Base-by-base conservation (phyloP, 1,140 invertebrate genomes). In the Drosophila punjabiensis region DNA sequence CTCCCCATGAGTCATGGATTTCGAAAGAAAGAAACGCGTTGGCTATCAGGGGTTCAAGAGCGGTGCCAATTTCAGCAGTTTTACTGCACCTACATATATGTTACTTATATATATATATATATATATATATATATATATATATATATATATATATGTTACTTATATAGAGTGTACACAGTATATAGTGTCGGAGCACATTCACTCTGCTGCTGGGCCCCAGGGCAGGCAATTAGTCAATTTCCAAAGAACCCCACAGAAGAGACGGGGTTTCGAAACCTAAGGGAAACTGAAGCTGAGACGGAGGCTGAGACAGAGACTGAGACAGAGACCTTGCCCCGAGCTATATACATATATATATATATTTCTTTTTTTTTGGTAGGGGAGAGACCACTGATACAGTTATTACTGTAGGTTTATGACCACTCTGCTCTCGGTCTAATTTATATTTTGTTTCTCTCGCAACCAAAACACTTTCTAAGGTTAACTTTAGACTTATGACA, bases 171-270 rank as follows among this genome's bases (percentile, higher is more conserved):
- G 20, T 53, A 32, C 18, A 18, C 14, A 13, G 3, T 48, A 32
- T 37, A 32, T 24, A 13, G n/a, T 14, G 4, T 14, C 52, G 33
- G 11, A 68, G 32, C 20, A 33, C 39, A 71, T 50, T 71, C 66
- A 73, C 43, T 73, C 33, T 39, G 53, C 33, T 24, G 53, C 13
- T 24, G 37, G 20, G 30, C 47, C 77, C 71, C 63, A 69, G 58
- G 59, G 68, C 76, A 78, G 66, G 37, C 81, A 89, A 88, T 89
- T 89, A 81, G 68, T 71, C 65, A 88, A 89, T 84, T 81, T 71
- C 59, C 50, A 28, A 68, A 66, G 53, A 78, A 59, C 53, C 61
- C 61, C 52, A 14, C 45, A 28, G 47, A 39, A 52, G 66, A 39
- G 60, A 28, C 45, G 28, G 24, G 28, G 18, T 50, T 8, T 30